Evolutionary conservation across 2,888 invertebrate genomes (phyloP).

Genomic region (Athrips mouffetella): DNA sequence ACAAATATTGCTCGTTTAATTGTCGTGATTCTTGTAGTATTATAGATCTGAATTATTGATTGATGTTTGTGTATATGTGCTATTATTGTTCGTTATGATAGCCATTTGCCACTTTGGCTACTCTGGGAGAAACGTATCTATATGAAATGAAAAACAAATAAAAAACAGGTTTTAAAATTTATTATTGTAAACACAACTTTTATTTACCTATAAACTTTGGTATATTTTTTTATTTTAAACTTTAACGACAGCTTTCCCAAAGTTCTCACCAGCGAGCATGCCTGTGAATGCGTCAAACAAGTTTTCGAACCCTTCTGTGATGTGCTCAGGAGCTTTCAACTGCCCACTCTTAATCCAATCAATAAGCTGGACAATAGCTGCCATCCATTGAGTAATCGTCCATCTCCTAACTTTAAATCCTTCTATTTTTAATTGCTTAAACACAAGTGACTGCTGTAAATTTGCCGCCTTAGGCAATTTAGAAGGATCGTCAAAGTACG

Average conservation of each 20-base stretch:
- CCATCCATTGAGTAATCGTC: slow-evolving; percentile 70
- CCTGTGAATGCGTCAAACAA: slow-evolving; percentile 81
- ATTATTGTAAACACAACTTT: no score
- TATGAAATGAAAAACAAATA: no score
- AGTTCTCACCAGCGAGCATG: slow-evolving; percentile 78
- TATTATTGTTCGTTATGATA: no score
- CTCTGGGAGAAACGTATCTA: no score
- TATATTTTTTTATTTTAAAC: no score
- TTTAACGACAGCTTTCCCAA: slow-evolving; percentile 69
- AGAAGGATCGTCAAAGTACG: slow-evolving; percentile 43
- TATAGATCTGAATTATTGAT: no score
- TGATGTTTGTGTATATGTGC: no score
- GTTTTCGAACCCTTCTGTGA: slow-evolving; percentile 82
- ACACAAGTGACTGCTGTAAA: slow-evolving; percentile 75
- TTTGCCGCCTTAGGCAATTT: slow-evolving; percentile 51
- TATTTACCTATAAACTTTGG: no score
- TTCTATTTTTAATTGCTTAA: slow-evolving; percentile 79
- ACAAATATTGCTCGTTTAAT: no score
- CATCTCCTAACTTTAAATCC: slow-evolving; percentile 79
- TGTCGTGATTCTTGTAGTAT: no score
- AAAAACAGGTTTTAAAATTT: no score
- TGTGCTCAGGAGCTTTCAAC: slow-evolving; percentile 80
- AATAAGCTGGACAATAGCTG: slow-evolving; percentile 77
- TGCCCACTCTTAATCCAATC: slow-evolving; percentile 82
- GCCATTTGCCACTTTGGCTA: no score